phyloP scores from a whole-genome alignment of 2,888 invertebrate genomes.

The Endomychus coccineus region DNA sequence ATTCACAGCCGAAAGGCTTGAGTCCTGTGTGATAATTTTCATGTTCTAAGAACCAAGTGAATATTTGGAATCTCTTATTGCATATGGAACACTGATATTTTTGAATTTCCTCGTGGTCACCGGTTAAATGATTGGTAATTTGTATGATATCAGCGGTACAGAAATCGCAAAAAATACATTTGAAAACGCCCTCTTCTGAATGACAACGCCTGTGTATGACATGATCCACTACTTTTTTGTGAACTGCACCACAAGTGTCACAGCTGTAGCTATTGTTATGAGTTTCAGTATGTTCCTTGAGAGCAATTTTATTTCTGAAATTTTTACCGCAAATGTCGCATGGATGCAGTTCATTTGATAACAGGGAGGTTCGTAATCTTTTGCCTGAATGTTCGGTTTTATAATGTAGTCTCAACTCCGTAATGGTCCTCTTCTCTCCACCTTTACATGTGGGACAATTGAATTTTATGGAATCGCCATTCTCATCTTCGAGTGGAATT shows the following conservation, averaged over 20 bases:
- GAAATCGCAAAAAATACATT: conserved; percentile 39
- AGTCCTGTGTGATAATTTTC: conserved; percentile 51
- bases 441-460: conserved; percentile 34
- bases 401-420: conserved; percentile 32
- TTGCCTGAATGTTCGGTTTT: conserved; percentile 31
- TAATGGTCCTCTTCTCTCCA: conserved; percentile 27
- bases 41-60: conserved; percentile 51
- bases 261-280: conserved; percentile 41
- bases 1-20: conserved; percentile 49
- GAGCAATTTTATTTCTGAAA: conserved; percentile 32
- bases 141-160: conserved; percentile 33
- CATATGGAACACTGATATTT: conserved; percentile 51
- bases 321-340: conserved; percentile 40
- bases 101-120: conserved; percentile 32
- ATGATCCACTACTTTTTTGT: conserved; percentile 39
- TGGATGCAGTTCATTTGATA: conserved; percentile 26
- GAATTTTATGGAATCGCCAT: conserved; percentile 11
- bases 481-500: conserved; percentile 7
- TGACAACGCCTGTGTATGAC: conserved; percentile 38
- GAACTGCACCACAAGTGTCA: conserved; percentile 36
- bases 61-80: conserved; percentile 50
- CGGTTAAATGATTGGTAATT: conserved; percentile 37
- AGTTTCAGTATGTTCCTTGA: conserved; percentile 39
- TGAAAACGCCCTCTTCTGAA: conserved; percentile 34
- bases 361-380: conserved; percentile 28